Evolutionary conservation across 2,113 vertebrate genomes (phyloP), one percentile per base, ranked within the genome.

Genomic region (Hyla sarda): DNA sequence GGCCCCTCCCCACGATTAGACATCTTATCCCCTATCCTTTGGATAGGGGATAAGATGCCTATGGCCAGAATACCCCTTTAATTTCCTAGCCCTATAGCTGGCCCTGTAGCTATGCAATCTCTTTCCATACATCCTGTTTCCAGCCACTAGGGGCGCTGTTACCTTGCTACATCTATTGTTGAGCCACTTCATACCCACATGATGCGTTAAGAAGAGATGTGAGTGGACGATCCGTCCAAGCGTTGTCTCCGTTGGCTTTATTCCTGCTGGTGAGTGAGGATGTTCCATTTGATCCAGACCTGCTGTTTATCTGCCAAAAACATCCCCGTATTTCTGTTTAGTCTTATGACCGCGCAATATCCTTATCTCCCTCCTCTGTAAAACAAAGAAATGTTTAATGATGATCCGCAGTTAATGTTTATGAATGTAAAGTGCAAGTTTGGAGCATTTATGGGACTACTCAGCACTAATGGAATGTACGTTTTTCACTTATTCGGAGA

Each of bases 371-470:
- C 34, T 28, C n/a, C 47, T 47, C 76, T 86, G 76, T 86, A 80
- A 56, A 86, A 86, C 75, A 86, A 52, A 25, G 50, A n/a, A 41
- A 86, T 72, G 84, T 80, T 80, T 86, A 79, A 86, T 86, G 84
- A 58, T 52, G 21, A 60, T 84, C 37, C 60, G 5, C 23, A 52
- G 45, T 80, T 58, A 69, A 72, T 73, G 84, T 86, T 86, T 81
- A 80, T 79, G 76, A 67, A 69, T 28, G 58, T 47, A 37, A 80
- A 72, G 56, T 67, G 73, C 73, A 85, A 76, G 28, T 19, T 13
- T 45, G 30, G 56, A 67, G 75, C 74, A 54, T 86, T 79, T 58
- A 80, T 67, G 23, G 23, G 41, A 45, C 73, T 77, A 75, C 25
- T 60, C 34, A 74, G 48, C 54, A 34, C 37, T 77, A 45, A 71